Evolutionary conservation across 64 coral and sea anemone species (phyloP), one percentile per base, ranked within the genome.

Genomic region (Platygyra sinensis): DNA sequence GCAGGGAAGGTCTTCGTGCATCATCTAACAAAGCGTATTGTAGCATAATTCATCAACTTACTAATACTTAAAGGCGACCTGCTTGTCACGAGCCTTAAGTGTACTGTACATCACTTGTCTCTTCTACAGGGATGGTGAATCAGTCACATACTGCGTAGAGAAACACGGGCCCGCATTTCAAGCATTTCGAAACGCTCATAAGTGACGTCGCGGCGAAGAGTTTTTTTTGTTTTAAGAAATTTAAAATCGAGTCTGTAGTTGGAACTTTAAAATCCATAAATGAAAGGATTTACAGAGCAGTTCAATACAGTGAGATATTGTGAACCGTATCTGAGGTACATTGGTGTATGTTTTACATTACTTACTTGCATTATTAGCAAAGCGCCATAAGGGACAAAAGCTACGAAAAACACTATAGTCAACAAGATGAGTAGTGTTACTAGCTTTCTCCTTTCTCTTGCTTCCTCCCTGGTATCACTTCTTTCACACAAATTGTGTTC

Each of bases 211-310:
- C 73, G 83, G 39, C 88, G 79, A 38, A 89, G 18, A 42, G 84
- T 77, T 83, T 90, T n/a, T 60, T 54, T n/a, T n/a, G n/a, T 94
- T 3, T 65, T 38, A 54, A 96, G 33, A 42, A 87, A 19, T 38
- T 52, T 57, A 28, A 90, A 96, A 32, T 87, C 91, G 16, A 80
- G 80, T 72, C 94, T 87, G 62, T 93, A 96, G 29, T 86, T 90
- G 29, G 85, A 67, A 42, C 94, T 96, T 39, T 93, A 87, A 79
- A 96, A 51, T 0, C 87, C 81, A 54, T 96, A 96, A 10, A 96
- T 73, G 20, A 96, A 76, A 3, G 87, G 91, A 80, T 96, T 96
- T 2, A 92, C 64, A 2, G 91, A 93, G 54, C 87, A 89, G 51
- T 93, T 91, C 14, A 96, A 52, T 22, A 91, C 87, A n/a, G 93